Evolutionary conservation across 2,888 invertebrate species (phyloP).

Genomic region (Yponomeuta sedellus): DNA sequence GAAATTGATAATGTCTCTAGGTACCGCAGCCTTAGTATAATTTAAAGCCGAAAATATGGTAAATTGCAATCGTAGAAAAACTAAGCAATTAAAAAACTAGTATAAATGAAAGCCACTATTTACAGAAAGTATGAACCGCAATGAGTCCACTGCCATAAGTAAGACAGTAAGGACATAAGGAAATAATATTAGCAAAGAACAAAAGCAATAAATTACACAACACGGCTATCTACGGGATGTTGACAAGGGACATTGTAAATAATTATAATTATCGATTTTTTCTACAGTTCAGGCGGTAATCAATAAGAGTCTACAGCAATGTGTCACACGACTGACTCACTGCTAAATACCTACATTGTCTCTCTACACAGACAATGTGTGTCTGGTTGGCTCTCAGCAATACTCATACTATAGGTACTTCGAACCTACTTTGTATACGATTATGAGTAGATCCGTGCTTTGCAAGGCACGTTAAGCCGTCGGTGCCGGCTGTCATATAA

Average conservation of each 20-base stretch:
- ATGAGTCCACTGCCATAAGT: no score
- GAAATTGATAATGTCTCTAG: no score
- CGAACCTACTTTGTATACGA: no score
- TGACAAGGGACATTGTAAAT: neutral
- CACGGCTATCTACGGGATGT: neutral
- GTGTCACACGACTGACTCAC: constrained; percentile 49
- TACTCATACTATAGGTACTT: neutral
- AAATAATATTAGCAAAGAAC: neutral
- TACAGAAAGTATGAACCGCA: no score
- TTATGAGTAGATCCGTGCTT: no score
- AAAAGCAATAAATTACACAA: constrained; percentile 2
- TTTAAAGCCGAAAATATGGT: no score
- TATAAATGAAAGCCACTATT: no score
- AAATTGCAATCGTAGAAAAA: no score
- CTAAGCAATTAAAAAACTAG: no score
- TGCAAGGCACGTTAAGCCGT: no score
- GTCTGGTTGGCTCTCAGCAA: neutral
- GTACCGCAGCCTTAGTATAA: no score
- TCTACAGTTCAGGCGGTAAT: constrained; percentile 28
- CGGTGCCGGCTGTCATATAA: no score
- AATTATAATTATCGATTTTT: constrained; percentile 22
- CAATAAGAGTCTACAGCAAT: constrained; percentile 39
- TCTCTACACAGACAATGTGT: neutral
- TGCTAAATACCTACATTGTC: constrained; percentile 39
- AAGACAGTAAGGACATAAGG: neutral